Conservation (phyloP, 2,113 vertebrate genomes). For the Amphiprion percula region DNA sequence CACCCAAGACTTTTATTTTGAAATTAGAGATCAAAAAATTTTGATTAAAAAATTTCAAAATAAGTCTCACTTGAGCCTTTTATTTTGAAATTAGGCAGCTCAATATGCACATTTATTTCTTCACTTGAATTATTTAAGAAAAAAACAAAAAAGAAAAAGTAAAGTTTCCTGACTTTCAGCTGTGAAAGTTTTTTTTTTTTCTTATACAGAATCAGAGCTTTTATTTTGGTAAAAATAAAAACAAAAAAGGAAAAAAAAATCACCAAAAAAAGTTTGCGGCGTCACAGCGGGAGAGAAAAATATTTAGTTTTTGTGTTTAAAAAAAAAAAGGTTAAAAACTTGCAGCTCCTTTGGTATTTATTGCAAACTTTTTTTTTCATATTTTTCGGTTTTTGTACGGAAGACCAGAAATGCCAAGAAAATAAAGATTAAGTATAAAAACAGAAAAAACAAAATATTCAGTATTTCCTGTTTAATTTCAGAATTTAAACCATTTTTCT, state of each 20-base stretch:
- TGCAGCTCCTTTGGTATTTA: slow-evolving; percentile 96
- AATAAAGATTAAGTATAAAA: too few species aligned
- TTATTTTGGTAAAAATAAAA: slow-evolving; percentile 95
- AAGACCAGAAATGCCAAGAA: background rate
- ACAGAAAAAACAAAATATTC: too few species aligned
- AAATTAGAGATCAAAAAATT: too few species aligned
- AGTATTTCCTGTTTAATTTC: too few species aligned
- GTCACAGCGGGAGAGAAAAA: slow-evolving; percentile 87
- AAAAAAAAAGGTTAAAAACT: slow-evolving; percentile 87
- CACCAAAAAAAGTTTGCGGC: slow-evolving; percentile 63
- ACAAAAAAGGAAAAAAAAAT: slow-evolving; percentile 39
- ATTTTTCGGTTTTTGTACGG: background rate
- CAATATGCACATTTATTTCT: slow-evolving; percentile 91
- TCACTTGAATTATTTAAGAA: background rate
- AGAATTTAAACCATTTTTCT: too few species aligned
- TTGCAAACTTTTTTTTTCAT: slow-evolving; percentile 65
- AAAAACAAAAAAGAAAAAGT: slow-evolving; percentile 36
- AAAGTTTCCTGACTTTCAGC: slow-evolving; percentile 77
- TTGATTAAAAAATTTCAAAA: too few species aligned
- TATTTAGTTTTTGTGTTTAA: slow-evolving; percentile 86
- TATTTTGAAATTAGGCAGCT: slow-evolving; percentile 7
- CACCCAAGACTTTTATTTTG: too few species aligned
- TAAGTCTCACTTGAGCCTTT: too few species aligned
- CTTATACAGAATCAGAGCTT: slow-evolving; percentile 98
- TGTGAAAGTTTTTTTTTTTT: slow-evolving; percentile 90